phyloP scores from a whole-genome alignment of 1,140 invertebrate species.

The Lepidostoma basale region DNA sequence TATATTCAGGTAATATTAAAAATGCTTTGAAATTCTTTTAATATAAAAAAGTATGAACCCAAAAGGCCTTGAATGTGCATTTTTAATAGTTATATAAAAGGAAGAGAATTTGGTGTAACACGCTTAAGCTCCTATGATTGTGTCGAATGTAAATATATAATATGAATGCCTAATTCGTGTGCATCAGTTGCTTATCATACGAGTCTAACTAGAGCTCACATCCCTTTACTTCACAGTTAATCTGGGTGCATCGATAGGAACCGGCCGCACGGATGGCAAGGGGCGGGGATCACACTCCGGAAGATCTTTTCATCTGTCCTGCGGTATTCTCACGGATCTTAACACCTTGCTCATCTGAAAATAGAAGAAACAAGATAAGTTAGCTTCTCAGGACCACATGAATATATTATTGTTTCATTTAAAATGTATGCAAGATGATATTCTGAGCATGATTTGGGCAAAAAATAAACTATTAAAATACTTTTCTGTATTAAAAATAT shows the following conservation, averaged over 20 bases:
- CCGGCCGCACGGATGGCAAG: background rate
- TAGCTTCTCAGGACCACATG: no score
- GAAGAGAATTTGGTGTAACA: slow-evolving; percentile 18
- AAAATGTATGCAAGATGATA: no score
- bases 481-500: no score
- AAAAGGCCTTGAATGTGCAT: no score
- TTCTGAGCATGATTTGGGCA: no score
- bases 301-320: slow-evolving; percentile 44
- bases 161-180: slow-evolving; percentile 13
- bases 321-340: slow-evolving; percentile 43
- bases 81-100: no score
- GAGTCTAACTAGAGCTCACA: slow-evolving; percentile 1
- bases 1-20: no score
- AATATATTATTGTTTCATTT: no score
- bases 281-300: background rate
- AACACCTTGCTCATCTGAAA: slow-evolving; percentile 44
- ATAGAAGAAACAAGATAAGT: no score
- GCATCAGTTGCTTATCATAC: slow-evolving; percentile 9
- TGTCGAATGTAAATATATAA: slow-evolving; percentile 17
- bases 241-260: background rate
- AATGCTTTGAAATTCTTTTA: no score
- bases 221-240: slow-evolving; percentile 12
- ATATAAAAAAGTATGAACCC: no score
- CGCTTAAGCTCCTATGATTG: slow-evolving; percentile 25
- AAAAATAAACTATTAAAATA: no score